Evolutionary conservation across 1,140 invertebrate genomes (phyloP).

Genomic region (Drosophila gunungcola): DNA sequence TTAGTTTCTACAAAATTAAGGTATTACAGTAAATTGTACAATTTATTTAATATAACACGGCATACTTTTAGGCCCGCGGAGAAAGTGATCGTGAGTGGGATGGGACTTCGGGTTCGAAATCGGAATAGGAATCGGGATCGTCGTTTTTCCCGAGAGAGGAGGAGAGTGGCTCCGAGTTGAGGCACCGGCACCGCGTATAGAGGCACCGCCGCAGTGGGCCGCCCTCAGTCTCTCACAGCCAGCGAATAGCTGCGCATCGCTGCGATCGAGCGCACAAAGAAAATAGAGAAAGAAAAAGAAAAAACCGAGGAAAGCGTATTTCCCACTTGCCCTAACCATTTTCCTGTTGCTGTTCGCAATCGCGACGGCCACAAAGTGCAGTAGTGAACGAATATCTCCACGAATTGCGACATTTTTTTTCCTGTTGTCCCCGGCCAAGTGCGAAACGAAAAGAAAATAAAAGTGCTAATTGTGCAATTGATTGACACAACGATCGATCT

Average conservation of each 20-base stretch:
- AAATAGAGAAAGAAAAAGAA: not conserved
- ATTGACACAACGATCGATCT: slow-evolving; percentile 9
- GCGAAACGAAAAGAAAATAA: slow-evolving; percentile 24
- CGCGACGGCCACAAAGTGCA: slow-evolving; percentile 47
- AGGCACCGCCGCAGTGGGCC: not conserved
- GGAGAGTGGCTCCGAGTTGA: too few relatives aligned
- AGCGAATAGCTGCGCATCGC: slow-evolving; percentile 63
- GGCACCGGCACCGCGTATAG: not conserved
- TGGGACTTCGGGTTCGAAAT: not conserved
- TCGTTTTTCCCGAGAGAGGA: not conserved
- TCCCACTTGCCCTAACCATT: slow-evolving; percentile 16
- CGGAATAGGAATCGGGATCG: not conserved
- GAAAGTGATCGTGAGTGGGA: not conserved
- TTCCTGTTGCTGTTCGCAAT: not conserved
- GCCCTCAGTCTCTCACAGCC: slow-evolving; percentile 27
- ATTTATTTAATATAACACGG: too few relatives aligned
- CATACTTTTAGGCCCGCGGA: too few relatives aligned
- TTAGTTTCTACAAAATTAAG: too few relatives aligned
- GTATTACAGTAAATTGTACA: too few relatives aligned
- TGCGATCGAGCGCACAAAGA: slow-evolving; percentile 42
- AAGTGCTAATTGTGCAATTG: slow-evolving; percentile 37
- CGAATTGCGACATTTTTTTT: slow-evolving; percentile 3
- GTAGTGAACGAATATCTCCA: not conserved
- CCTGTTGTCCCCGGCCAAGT: not conserved
- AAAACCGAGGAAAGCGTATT: slow-evolving; percentile 20